Percentiles rank a stretch among this genome's conserved stretches.
Evolutionary conservation across 1,140 invertebrate genomes (phyloP).

Genomic region (Trachymyrmex cornetzi): DNA sequence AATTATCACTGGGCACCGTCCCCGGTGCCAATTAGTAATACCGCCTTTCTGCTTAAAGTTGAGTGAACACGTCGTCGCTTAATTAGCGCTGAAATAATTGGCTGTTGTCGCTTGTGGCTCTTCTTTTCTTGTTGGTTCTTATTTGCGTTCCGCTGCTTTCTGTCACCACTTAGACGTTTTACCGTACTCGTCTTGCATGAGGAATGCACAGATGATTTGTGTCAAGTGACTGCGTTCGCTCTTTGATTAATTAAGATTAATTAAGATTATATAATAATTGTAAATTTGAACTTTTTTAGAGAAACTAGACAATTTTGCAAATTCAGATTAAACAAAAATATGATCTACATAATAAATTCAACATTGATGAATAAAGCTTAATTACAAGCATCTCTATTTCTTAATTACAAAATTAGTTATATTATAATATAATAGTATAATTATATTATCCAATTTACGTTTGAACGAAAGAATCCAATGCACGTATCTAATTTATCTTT

Average conservation of each 20-base stretch:
- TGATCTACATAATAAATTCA: neutral
- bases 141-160: neutral
- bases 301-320: neutral
- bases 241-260: slow-evolving; percentile 54
- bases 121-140: slow-evolving; percentile 41
- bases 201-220: slow-evolving; percentile 24
- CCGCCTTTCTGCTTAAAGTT: slow-evolving; percentile 29
- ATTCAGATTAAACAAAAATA: slow-evolving; percentile 3
- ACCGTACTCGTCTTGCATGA: neutral
- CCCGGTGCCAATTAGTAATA: slow-evolving; percentile 74
- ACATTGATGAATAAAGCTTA: neutral
- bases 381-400: neutral
- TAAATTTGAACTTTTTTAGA: neutral
- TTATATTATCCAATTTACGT: neutral
- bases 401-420: neutral
- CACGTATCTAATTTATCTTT: neutral
- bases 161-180: neutral
- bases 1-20: slow-evolving; percentile 72
- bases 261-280: no score
- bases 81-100: slow-evolving; percentile 81
- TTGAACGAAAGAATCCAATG: neutral
- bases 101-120: slow-evolving; percentile 15
- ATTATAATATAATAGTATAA: neutral
- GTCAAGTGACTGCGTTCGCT: neutral
- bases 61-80: slow-evolving; percentile 61